Percentiles rank a stretch among this genome's conserved stretches.
Conservation (phyloP, 2,888 invertebrate genomes). For the Herminia tarsipennalis region DNA sequence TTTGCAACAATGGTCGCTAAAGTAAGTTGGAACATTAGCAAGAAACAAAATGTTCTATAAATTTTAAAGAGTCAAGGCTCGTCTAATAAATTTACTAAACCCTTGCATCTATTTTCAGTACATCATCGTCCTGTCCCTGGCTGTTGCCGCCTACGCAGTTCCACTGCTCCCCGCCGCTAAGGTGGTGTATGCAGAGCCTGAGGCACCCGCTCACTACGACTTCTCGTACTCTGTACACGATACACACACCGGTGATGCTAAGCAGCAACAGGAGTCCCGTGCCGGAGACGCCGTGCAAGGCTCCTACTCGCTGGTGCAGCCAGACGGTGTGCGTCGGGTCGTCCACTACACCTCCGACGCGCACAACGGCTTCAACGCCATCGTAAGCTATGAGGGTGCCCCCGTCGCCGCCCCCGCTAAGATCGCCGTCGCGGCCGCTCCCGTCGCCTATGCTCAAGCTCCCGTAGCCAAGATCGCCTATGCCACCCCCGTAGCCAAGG, state of each 20-base stretch:
- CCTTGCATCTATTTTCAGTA: too few species aligned
- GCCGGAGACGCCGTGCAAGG: constrained; percentile 76
- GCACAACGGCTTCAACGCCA: constrained; percentile 76
- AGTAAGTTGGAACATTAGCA: too few species aligned
- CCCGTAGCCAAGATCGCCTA: constrained; percentile 52
- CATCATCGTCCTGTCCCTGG: constrained; percentile 63
- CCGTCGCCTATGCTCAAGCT: constrained; percentile 41
- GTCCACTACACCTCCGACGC: constrained; percentile 79
- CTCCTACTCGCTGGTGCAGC: constrained; percentile 79
- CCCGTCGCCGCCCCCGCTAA: constrained; percentile 48
- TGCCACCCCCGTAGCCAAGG: constrained; percentile 52
- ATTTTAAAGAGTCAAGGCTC: too few species aligned
- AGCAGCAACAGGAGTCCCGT: constrained; percentile 77
- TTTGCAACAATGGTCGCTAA: too few species aligned
- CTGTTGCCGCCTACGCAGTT: constrained; percentile 56
- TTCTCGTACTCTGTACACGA: constrained; percentile 79
- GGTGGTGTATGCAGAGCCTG: constrained; percentile 64
- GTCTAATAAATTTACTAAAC: too few species aligned
- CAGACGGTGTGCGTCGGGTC: constrained; percentile 76
- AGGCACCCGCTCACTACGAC: constrained; percentile 74
- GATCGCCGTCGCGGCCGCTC: constrained; percentile 39
- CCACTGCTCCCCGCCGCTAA: constrained; percentile 58
- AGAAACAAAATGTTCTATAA: too few species aligned
- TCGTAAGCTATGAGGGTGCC: constrained; percentile 76
- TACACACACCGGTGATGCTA: constrained; percentile 74